phyloP scores from a whole-genome alignment of 2,888 invertebrate species.

The Limnephilus lunatus region DNA sequence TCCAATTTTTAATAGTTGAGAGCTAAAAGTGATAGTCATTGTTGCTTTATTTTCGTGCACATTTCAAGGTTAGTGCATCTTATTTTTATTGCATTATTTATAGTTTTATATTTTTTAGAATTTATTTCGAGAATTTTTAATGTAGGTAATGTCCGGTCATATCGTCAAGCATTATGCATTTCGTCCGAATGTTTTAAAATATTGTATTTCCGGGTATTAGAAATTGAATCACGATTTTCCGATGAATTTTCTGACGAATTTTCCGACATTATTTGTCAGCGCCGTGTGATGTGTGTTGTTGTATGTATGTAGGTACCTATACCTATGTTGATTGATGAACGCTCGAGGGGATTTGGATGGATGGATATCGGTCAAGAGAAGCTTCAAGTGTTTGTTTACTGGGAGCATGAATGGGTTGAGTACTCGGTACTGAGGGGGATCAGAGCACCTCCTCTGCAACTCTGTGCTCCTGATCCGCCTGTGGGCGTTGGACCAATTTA shows the following conservation, averaged over 20 bases:
- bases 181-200: neutral
- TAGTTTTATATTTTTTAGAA: neutral
- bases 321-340: neutral
- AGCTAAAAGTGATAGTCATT: neutral
- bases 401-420: neutral
- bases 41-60: neutral
- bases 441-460: neutral
- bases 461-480: neutral
- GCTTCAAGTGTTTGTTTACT: neutral
- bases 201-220: neutral
- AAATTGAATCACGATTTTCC: neutral
- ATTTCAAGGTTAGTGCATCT: neutral
- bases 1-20: neutral
- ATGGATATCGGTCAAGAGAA: slow-evolving; percentile 2
- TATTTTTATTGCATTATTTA: neutral
- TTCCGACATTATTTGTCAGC: neutral
- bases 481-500: neutral
- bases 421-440: neutral
- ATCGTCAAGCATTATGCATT: neutral
- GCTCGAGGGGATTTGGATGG: neutral
- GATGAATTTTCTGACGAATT: no score
- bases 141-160: neutral
- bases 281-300: neutral
- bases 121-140: neutral
- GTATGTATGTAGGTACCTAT: neutral